Evolutionary conservation across 1,140 invertebrate species (phyloP), one percentile per base, ranked within the genome.

Genomic region (Sesamia nonagrioides): DNA sequence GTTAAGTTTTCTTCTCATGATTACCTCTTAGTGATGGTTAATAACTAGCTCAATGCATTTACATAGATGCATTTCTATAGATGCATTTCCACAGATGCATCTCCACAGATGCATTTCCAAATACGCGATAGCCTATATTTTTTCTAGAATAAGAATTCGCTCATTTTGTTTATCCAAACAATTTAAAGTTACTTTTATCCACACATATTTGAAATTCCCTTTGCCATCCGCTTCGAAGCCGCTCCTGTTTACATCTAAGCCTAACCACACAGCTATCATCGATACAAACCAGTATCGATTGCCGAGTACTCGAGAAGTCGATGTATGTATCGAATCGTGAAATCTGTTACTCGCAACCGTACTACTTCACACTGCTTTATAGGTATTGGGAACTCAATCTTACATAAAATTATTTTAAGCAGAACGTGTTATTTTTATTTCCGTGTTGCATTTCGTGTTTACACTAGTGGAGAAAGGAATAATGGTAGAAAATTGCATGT

Each of bases 311-410:
- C 73, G 78, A 81, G 82, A 78, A 75, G 63, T 27, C 27, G 27
- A 27, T 77, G 75, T 80, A 86, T 81, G 85, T 84, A 88, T 84
- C 81, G 83, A 85, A 66, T 83, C 85, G 82, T 83, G 82, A 88
- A 88, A 85, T 84, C 83, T 82, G 73, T 82, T 56, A 74, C 80
- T 78, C 80, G 83, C 71, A 75, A 63, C 74, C 78, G 79, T 83
- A 83, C 79, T 87, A 85, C 80, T 68, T 77, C 68, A 42, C 50
- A 72, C 66, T 68, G 77, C 37, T 79, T 79, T 78, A 77, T 69
- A 71, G 72, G 45, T 68, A 69, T 68, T 27, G 69, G 54, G 78
- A 82, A 82, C 82, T 83, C 84, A 75, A 79, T 78, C 69, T 56
- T 79, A 78, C 77, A 80, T 82, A 78, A 82, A 79, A 84, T 80